phyloP scores from a whole-genome alignment of 2,797 vertebrate species.

The Pseudomugil tenellus region DNA sequence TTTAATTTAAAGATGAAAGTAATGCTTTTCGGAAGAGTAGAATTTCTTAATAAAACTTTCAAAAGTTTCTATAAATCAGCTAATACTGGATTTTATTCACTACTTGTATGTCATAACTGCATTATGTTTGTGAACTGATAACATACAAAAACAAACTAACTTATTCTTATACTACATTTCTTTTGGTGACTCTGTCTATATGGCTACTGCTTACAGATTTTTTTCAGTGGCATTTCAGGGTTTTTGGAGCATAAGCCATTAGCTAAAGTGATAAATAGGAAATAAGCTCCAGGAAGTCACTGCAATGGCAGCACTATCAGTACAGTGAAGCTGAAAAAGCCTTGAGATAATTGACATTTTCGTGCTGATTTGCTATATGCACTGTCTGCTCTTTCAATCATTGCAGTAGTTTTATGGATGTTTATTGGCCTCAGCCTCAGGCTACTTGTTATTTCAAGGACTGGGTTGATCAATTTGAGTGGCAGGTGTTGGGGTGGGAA shows the following conservation, averaged over 20 bases:
- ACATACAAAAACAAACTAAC: neutral
- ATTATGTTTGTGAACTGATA: neutral
- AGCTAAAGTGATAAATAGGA: slow-evolving; percentile 15
- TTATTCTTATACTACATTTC: neutral
- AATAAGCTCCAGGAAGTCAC: slow-evolving; percentile 24
- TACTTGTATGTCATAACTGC: neutral
- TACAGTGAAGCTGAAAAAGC: slow-evolving; percentile 42
- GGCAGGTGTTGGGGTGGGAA: slow-evolving; percentile 34
- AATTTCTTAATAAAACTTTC: neutral
- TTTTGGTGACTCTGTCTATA: neutral
- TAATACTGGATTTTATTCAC: neutral
- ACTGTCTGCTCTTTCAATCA: slow-evolving; percentile 23
- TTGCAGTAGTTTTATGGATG: slow-evolving; percentile 19
- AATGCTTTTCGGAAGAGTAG: neutral
- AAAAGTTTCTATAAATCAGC: neutral
- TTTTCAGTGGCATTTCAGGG: neutral
- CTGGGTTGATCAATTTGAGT: slow-evolving; percentile 45
- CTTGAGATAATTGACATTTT: slow-evolving; percentile 53
- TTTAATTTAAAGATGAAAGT: no score
- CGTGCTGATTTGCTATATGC: slow-evolving; percentile 50
- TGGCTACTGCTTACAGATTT: neutral
- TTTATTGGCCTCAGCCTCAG: slow-evolving; percentile 22
- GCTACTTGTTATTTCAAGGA: slow-evolving; percentile 38
- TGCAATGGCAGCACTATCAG: slow-evolving; percentile 28
- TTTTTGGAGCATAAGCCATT: slow-evolving; percentile 24